phyloP scores from a whole-genome alignment of 1,140 invertebrate species.

The Branchinecta lindahli region DNA sequence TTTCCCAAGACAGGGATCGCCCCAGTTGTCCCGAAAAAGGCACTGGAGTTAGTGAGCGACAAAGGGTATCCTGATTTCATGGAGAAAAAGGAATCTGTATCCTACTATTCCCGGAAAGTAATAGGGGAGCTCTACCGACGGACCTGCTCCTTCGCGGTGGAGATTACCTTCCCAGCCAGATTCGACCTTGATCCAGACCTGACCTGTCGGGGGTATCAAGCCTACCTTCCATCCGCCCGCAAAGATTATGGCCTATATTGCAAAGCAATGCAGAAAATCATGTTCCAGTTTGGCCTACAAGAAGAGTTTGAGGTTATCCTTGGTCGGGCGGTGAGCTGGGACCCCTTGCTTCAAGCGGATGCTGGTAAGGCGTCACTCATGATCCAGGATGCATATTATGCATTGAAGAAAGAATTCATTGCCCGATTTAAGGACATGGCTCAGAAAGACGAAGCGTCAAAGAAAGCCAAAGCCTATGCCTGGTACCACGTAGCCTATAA shows the following conservation, averaged over 20 bases:
- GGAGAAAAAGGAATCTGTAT: not conserved
- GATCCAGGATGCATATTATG: conserved; percentile 12
- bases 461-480: conserved; percentile 7
- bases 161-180: not conserved
- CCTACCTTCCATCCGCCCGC: not conserved
- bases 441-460: not conserved
- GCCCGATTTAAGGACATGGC: not conserved
- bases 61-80: conserved; percentile 13
- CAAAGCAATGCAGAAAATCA: conserved; percentile 1
- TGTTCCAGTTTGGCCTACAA: conserved; percentile 1
- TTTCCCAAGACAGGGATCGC: conserved; percentile 14
- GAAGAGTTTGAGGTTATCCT: conserved; percentile 12
- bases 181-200: not conserved
- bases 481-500: conserved; percentile 15
- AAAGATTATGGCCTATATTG: conserved; percentile 9
- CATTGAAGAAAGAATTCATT: not conserved
- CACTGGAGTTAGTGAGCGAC: not conserved
- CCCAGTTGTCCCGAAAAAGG: not conserved
- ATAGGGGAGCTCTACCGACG: conserved; percentile 11
- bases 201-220: not conserved
- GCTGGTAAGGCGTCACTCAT: not conserved
- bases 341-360: not conserved
- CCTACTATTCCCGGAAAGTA: conserved; percentile 10
- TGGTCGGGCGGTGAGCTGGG: not conserved
- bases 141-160: not conserved